Percentiles rank a stretch among this genome's conserved stretches.
These are phyloP conservation scores for Cotesia glomerata DNA, from an alignment of 1,140 invertebrate species.

Conservation along the genomic window DNA sequence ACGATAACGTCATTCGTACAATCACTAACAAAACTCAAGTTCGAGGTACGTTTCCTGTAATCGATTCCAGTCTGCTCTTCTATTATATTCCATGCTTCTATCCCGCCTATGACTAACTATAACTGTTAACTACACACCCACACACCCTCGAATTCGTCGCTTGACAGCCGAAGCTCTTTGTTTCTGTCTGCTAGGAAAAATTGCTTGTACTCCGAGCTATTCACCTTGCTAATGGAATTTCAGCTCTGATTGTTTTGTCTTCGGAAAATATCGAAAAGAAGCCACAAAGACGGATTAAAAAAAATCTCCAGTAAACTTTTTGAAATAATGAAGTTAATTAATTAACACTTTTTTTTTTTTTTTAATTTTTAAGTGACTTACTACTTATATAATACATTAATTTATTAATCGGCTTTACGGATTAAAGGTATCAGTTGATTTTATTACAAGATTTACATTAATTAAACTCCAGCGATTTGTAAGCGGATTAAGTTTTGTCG, in stretches of 20 bases:
- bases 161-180: constrained; percentile 3
- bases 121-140: too few species aligned
- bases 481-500: not conserved
- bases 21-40: constrained; percentile 52
- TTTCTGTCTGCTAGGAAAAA: constrained; percentile 5
- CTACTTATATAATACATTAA: not conserved
- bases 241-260: not conserved
- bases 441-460: too few species aligned
- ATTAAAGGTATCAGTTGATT: not conserved
- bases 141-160: not conserved
- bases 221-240: constrained; percentile 8
- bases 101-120: not conserved
- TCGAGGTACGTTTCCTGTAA: constrained; percentile 40
- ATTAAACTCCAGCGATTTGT: not conserved
- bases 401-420: not conserved
- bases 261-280: not conserved
- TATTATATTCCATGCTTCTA: not conserved
- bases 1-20: constrained; percentile 60
- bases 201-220: not conserved
- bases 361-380: not conserved
- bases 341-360: too few species aligned
- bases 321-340: too few species aligned
- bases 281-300: not conserved
- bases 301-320: too few species aligned
- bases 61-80: constrained; percentile 10